Evolutionary conservation across 2,797 vertebrate species (phyloP).

Genomic region (Bradypodion ventrale): DNA sequence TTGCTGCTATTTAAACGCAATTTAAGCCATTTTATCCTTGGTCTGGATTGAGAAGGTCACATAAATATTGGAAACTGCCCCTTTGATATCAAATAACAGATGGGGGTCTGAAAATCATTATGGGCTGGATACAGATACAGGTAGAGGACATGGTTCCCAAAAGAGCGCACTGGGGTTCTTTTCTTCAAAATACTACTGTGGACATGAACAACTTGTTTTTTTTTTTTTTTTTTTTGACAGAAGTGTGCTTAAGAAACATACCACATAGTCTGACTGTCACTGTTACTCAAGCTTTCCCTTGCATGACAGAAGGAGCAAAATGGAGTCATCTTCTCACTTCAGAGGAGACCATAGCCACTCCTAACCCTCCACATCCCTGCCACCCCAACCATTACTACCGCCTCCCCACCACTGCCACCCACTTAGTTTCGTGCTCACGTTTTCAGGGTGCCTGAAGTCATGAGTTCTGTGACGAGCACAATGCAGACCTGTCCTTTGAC

Average conservation of each 20-base stretch:
- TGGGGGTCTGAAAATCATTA: not conserved
- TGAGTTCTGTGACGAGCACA: slow-evolving; percentile 95
- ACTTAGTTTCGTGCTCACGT: slow-evolving; percentile 82
- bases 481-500: slow-evolving; percentile 95
- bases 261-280: not conserved
- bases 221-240: not conserved
- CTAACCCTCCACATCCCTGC: not conserved
- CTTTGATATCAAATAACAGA: not conserved
- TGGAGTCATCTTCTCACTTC: not conserved
- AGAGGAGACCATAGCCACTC: not conserved
- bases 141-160: not conserved
- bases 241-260: not conserved
- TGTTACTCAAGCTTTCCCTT: not conserved
- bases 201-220: no score
- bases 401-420: not conserved
- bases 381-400: not conserved
- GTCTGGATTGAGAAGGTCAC: not conserved
- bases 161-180: not conserved
- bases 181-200: not conserved
- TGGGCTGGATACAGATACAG: not conserved
- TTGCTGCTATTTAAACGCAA: no score
- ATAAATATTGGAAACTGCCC: not conserved
- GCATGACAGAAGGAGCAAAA: not conserved
- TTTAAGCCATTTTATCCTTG: no score
- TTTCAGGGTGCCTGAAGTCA: slow-evolving; percentile 98